Conservation (phyloP, 2,113 vertebrate genomes). For the Tringa solitaria region DNA sequence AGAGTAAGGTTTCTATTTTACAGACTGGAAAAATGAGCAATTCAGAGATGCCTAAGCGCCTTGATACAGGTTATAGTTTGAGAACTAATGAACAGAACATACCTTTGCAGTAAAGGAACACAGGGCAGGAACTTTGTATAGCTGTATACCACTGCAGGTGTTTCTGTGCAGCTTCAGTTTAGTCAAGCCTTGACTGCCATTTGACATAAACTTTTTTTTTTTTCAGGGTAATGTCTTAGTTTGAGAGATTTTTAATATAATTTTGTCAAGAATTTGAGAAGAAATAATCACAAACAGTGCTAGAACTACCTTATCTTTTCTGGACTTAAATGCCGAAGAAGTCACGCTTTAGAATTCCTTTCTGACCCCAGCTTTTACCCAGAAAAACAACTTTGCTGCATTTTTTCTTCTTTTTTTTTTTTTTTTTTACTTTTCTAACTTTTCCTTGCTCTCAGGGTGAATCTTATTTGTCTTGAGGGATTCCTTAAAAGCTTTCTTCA, state of each 20-base stretch:
- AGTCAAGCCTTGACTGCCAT: not conserved
- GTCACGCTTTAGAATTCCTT: not conserved
- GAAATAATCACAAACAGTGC: not conserved
- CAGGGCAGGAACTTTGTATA: not conserved
- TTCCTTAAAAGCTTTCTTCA: not conserved
- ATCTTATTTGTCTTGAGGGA: not conserved
- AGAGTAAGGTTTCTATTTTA: not conserved
- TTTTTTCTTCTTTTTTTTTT: too few relatives aligned
- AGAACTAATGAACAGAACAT: not conserved
- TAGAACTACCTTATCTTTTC: not conserved
- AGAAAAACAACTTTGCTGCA: not conserved
- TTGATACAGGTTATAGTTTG: not conserved
- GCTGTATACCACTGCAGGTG: not conserved
- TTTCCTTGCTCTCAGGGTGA: not conserved
- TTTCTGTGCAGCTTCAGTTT: not conserved
- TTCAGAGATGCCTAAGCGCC: not conserved
- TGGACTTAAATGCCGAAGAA: not conserved
- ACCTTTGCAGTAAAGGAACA: not conserved
- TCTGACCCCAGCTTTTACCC: not conserved
- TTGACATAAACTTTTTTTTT: not conserved
- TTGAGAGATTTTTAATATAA: not conserved
- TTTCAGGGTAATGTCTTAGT: not conserved
- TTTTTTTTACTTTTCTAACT: not conserved
- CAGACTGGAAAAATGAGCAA: not conserved
- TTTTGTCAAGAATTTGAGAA: not conserved